Base-by-base conservation (phyloP, 2,888 invertebrate genomes). In the Leptarthrus brevirostris region DNA sequence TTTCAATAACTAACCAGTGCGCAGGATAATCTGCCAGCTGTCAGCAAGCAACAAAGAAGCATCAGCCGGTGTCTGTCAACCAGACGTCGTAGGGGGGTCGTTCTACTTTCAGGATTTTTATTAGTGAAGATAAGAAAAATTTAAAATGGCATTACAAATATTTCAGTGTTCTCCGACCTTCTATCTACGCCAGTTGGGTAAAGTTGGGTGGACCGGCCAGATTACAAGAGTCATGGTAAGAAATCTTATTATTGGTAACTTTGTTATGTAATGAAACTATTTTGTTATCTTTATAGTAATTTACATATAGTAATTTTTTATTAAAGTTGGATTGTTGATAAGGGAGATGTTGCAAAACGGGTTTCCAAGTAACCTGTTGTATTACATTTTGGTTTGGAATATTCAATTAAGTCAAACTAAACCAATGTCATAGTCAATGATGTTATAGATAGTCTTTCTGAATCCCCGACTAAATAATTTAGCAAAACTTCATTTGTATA, bases 191-290 rank as follows among this genome's bases (percentile, higher is more conserved):
- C 61, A 20, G 36, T 61, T 61, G 36, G 18, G 18, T 12, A 61
- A 36, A 20, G 4, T 61, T 20, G 18, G 36, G 5, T 40, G 10
- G 61, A 36, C 20, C 4, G 18, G 12, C 0, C 2, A 16, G 12
- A 8, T 61, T 6, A 6, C 5, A 8, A 40, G 61, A 20, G 22
- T 40, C 5, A 40, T 61, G 61, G 61, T 61, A 61, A 61, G 61
- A 61, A 8, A 3, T 44, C 5, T 12, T 44, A 44, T 4, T 12
- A 5, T 1, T 12, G 12, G n/a, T 44, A 14, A n/a, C n/a, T 36
- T 34, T 40, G 61, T 61, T 61, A 61, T 61, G 40, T 61, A 61
- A 61, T 61, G 8, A n/a, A 30, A 8, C 30, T 4, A 30, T 30
- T 30, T 6, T 30, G 8, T 30, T 30, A 30, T 30, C 8, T 30